phyloP scores from a whole-genome alignment of 2,113 vertebrate genomes.

The Osmerus eperlanus region DNA sequence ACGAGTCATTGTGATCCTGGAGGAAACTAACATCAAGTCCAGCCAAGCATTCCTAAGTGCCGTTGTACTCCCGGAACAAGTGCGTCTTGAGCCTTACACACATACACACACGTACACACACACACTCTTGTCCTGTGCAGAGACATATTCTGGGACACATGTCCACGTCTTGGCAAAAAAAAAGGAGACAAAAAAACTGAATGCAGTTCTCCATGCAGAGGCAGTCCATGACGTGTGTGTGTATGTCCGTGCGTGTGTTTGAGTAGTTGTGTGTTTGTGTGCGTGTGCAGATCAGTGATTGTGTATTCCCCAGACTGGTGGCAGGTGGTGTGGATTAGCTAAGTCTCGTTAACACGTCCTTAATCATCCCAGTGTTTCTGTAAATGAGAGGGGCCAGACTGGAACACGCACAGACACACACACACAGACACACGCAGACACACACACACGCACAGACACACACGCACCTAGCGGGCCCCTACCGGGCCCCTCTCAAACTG shows the following conservation, averaged over 20 bases:
- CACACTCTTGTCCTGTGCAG: background rate
- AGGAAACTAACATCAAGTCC: no score
- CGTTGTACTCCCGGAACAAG: no score
- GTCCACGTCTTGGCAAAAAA: no score
- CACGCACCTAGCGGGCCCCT: slow-evolving; percentile 49
- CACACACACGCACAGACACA: background rate
- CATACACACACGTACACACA: slow-evolving; percentile 10
- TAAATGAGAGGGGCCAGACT: slow-evolving; percentile 52
- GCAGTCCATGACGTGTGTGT: background rate
- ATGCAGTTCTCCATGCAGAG: background rate
- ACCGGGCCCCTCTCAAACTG: slow-evolving; percentile 33
- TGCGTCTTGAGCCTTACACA: background rate
- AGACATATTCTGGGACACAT: no score
- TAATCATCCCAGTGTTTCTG: slow-evolving; percentile 69
- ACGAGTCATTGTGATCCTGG: no score
- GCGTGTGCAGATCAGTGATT: slow-evolving; percentile 9
- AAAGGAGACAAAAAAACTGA: no score
- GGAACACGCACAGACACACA: slow-evolving; percentile 10
- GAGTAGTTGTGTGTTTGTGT: background rate
- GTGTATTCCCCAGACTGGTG: no score
- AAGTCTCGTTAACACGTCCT: slow-evolving; percentile 63
- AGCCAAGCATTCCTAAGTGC: no score
- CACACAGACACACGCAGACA: background rate
- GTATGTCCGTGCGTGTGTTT: background rate
- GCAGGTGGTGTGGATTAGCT: slow-evolving; percentile 65